Conservation (phyloP, 2,888 invertebrate genomes). For the Hylaea fasciaria region DNA sequence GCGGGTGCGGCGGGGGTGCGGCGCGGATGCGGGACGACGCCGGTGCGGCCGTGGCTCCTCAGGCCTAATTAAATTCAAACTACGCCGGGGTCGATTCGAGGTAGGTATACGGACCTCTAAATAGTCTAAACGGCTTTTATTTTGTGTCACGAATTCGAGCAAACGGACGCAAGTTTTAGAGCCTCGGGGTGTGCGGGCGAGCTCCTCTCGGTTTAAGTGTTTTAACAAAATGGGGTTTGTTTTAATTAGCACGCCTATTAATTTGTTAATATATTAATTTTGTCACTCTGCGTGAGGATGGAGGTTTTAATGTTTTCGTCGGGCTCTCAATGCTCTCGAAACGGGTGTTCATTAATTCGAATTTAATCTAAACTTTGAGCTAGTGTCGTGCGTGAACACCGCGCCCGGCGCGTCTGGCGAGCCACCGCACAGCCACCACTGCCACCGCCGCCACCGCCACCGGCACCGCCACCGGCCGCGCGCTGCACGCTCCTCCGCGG, state of each 20-base stretch:
- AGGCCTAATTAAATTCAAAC: slow-evolving; percentile 46
- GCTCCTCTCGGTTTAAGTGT: slow-evolving; percentile 18
- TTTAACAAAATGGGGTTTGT: slow-evolving; percentile 27
- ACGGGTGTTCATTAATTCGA: slow-evolving; percentile 1
- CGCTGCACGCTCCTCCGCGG: slow-evolving; percentile 21
- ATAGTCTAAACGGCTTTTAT: slow-evolving; percentile 30
- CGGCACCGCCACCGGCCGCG: not conserved
- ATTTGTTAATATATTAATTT: slow-evolving; percentile 22
- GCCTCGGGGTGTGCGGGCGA: slow-evolving; percentile 19
- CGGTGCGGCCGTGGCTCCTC: slow-evolving; percentile 16
- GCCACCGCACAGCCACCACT: not conserved
- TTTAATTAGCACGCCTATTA: slow-evolving; percentile 29
- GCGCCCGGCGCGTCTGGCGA: not conserved
- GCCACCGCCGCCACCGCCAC: not conserved
- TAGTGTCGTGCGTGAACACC: not conserved
- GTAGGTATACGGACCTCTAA: slow-evolving; percentile 11
- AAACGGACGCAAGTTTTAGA: slow-evolving; percentile 20
- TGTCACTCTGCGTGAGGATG: slow-evolving; percentile 1
- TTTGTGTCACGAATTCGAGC: slow-evolving; percentile 16
- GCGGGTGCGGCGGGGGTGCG: slow-evolving; percentile 19
- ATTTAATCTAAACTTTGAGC: slow-evolving; percentile 1
- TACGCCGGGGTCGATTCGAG: slow-evolving; percentile 27
- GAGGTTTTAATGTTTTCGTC: slow-evolving; percentile 4
- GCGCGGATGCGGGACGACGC: slow-evolving; percentile 5
- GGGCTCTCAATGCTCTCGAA: not conserved